These are phyloP conservation scores for Noctua comes DNA, from an alignment of 2,888 invertebrate species.

Conservation along the genomic window DNA sequence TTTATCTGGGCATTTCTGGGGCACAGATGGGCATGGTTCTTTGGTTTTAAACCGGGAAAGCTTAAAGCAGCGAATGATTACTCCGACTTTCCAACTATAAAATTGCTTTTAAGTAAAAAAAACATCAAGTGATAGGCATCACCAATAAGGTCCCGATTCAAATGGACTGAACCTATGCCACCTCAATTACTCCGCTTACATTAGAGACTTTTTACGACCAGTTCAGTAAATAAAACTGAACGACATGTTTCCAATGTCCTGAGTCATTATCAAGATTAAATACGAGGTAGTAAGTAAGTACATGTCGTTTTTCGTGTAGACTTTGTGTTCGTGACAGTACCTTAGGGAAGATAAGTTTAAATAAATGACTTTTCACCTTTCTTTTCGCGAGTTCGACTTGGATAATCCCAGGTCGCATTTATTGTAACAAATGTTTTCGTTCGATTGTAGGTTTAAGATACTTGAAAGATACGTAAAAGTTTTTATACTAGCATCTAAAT, in stretches of 20 bases:
- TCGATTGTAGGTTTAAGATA: neutral
- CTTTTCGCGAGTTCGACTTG: slow-evolving; percentile 14
- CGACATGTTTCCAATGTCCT: slow-evolving; percentile 25
- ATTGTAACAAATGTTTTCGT: neutral
- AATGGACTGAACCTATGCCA: neutral
- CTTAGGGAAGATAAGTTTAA: slow-evolving; percentile 22
- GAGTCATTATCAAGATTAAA: slow-evolving; percentile 59
- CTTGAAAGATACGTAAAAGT: too few relatives aligned
- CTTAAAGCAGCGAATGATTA: neutral
- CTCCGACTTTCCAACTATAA: neutral
- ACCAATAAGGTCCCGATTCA: slow-evolving; percentile 2
- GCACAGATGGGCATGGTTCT: too few relatives aligned
- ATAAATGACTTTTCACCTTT: slow-evolving; percentile 37
- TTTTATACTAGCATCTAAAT: too few relatives aligned
- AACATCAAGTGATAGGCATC: neutral
- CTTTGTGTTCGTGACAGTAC: slow-evolving; percentile 39
- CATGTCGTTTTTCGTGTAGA: slow-evolving; percentile 39
- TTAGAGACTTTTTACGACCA: slow-evolving; percentile 52
- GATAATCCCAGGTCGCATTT: slow-evolving; percentile 1
- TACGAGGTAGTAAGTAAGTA: slow-evolving; percentile 21
- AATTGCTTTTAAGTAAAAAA: neutral
- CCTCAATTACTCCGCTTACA: slow-evolving; percentile 18
- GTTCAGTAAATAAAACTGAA: slow-evolving; percentile 33
- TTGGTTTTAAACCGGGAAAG: too few relatives aligned
- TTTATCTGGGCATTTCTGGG: too few relatives aligned